Conservation (phyloP, 2,797 vertebrate genomes). For the Scomberomorus guttatus region DNA sequence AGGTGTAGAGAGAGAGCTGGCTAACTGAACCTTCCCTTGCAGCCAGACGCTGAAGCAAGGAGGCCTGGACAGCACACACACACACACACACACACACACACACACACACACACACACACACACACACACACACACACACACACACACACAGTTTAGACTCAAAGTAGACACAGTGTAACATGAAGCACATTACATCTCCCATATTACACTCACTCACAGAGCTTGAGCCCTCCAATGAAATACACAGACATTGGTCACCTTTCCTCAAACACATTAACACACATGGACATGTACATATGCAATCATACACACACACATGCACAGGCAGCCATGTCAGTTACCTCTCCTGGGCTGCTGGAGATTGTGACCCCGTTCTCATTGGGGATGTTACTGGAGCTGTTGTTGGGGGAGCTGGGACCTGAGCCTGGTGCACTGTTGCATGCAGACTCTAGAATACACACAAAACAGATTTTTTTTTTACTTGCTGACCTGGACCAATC, state of each 20-base stretch:
- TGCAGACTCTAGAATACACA: constrained; percentile 88
- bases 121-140: constrained; percentile 47
- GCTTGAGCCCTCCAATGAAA: constrained; percentile 50
- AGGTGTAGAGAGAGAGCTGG: constrained; percentile 96
- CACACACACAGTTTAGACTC: constrained; percentile 5
- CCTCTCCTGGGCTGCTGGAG: constrained; percentile 91
- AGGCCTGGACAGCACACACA: constrained; percentile 83
- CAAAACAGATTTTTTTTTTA: constrained; percentile 2
- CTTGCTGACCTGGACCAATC: not conserved
- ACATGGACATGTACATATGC: not conserved
- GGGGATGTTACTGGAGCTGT: constrained; percentile 97
- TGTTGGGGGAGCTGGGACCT: constrained; percentile 98
- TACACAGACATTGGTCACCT: constrained; percentile 22
- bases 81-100: constrained; percentile 28
- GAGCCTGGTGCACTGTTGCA: constrained; percentile 98
- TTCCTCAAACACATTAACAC: not conserved
- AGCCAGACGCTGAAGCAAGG: constrained; percentile 91
- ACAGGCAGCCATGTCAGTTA: constrained; percentile 68
- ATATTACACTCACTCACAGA: constrained; percentile 6
- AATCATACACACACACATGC: not conserved
- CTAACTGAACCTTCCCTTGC: constrained; percentile 91
- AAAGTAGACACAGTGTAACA: constrained; percentile 8
- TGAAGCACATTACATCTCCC: constrained; percentile 26
- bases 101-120: constrained; percentile 39
- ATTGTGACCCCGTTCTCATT: constrained; percentile 92